A percentile compares a stretch with the other conserved stretches of the same genome.
Evolutionary conservation across 2,888 invertebrate genomes (phyloP).

Genomic region (Baccha elongata): DNA sequence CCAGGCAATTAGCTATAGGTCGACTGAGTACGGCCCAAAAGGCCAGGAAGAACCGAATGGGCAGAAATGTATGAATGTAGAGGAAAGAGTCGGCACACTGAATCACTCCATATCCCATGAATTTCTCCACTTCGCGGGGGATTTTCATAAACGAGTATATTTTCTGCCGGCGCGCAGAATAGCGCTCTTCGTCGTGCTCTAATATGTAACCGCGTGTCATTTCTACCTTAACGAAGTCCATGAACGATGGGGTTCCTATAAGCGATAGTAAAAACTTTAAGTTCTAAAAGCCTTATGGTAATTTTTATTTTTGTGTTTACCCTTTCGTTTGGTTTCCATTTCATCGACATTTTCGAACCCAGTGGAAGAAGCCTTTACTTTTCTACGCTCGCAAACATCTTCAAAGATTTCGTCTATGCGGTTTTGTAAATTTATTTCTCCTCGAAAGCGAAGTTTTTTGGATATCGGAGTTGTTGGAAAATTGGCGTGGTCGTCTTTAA

Average conservation of each 20-base stretch:
- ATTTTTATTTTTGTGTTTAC: conserved; percentile 27
- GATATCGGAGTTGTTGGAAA: conserved; percentile 61
- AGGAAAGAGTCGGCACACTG: conserved; percentile 98
- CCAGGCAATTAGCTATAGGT: conserved; percentile 89
- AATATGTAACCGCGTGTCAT: conserved; percentile 95
- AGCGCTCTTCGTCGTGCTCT: conserved; percentile 97
- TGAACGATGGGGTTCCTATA: conserved; percentile 78
- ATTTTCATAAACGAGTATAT: conserved; percentile 98
- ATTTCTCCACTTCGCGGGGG: conserved; percentile 95
- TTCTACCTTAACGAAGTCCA: conserved; percentile 92
- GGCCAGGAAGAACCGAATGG: conserved; percentile 94
- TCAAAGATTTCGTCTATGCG: conserved; percentile 78
- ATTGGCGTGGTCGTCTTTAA: conserved; percentile 68
- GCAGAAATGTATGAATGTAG: conserved; percentile 98
- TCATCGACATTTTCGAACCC: conserved; percentile 60
- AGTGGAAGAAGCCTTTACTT: conserved; percentile 48
- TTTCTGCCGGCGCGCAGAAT: conserved; percentile 95
- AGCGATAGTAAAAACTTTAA: not conserved
- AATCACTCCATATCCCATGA: conserved; percentile 96
- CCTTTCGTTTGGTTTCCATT: conserved; percentile 34
- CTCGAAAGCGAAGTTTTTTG: conserved; percentile 83
- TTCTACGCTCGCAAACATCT: conserved; percentile 71
- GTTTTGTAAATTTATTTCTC: conserved; percentile 80
- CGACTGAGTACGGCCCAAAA: conserved; percentile 90
- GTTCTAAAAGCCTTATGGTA: not conserved